Base-by-base conservation (phyloP, 2,113 vertebrate species). In the Xenotilapia longispinis region DNA sequence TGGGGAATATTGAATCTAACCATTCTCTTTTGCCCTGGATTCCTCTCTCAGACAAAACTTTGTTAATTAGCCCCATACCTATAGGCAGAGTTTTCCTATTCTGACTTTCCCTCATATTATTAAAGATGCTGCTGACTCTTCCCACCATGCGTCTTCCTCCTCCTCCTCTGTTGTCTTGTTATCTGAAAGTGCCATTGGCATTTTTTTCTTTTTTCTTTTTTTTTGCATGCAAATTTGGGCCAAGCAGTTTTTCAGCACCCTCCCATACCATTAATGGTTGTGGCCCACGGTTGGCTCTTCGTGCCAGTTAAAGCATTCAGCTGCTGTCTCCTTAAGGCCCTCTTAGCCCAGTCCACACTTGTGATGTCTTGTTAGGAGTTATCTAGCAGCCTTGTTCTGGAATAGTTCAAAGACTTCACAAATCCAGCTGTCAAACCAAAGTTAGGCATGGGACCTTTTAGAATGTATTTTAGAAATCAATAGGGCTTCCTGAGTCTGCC, bases 11-110 rank as follows among this genome's bases (percentile, higher is more conserved):
- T 94, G 92, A 96, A 95, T 96, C 89, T 96, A 95, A 96, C 94
- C 94, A 91, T 94, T 96, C 93, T 96, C 89, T 94, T 91, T 94
- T 95, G 92, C 94, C 95, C 95, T 80, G 93, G 83, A 95, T 96
- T 95, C 94, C 90, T 94, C 89, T 90, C 82, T 87, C 84, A 96
- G 93, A 96, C 94, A 95, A 96, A 96, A 96, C 95, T 95, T 95
- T 95, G 93, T 95, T 97, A 97, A 97, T 97, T 97, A 96, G 96
- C 93, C 91, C 40, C 84, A 78, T 96, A 96, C 95, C 95, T 96
- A 95, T 96, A 95, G 96, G 96, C 96, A 96, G 87, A 95, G 89
- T 96, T 91, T 95, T 91, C 89, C 63, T 95, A 95, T 94, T 93
- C 90, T 91, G 87, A 93, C 91, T 94, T 92, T 93, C 89, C 92